Evolutionary conservation across 2,113 vertebrate species (phyloP).

Genomic region (pig (Sus scrofa)): DNA sequence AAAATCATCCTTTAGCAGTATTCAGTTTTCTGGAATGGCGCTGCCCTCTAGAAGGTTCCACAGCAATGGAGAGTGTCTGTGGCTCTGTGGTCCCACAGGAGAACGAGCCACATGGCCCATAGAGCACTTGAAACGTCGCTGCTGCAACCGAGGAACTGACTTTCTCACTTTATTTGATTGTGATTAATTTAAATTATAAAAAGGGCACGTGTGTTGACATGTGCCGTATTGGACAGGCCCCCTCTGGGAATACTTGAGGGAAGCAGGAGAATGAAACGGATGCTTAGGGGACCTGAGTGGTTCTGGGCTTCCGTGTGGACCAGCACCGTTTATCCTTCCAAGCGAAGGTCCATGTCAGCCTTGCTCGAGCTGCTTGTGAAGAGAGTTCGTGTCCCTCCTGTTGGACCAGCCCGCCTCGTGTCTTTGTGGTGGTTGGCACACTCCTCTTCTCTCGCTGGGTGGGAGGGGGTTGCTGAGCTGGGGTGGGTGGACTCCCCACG

Average conservation of each 20-base stretch:
- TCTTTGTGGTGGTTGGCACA: not conserved
- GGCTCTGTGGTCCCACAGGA: not conserved
- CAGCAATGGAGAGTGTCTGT: not conserved
- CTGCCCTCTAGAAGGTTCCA: not conserved
- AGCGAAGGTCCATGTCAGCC: not conserved
- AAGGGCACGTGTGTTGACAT: not conserved
- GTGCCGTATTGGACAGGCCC: not conserved
- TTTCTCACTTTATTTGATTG: not conserved
- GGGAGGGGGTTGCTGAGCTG: not conserved
- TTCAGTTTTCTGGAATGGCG: not conserved
- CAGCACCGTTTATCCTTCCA: not conserved
- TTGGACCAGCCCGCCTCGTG: not conserved
- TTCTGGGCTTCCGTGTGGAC: not conserved
- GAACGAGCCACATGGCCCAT: not conserved
- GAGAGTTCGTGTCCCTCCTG: not conserved
- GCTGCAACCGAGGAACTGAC: not conserved
- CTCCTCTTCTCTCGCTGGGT: not conserved
- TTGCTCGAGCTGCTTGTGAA: not conserved
- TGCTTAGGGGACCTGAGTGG: not conserved
- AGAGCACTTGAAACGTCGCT: not conserved
- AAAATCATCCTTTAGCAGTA: not conserved
- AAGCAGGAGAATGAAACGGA: not conserved
- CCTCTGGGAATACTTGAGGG: not conserved
- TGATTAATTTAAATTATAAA: not conserved
- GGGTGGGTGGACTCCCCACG: not conserved